These are phyloP conservation scores for Sinonovacula constricta DNA, from an alignment of 1,140 invertebrate species.

Conservation along the genomic window DNA sequence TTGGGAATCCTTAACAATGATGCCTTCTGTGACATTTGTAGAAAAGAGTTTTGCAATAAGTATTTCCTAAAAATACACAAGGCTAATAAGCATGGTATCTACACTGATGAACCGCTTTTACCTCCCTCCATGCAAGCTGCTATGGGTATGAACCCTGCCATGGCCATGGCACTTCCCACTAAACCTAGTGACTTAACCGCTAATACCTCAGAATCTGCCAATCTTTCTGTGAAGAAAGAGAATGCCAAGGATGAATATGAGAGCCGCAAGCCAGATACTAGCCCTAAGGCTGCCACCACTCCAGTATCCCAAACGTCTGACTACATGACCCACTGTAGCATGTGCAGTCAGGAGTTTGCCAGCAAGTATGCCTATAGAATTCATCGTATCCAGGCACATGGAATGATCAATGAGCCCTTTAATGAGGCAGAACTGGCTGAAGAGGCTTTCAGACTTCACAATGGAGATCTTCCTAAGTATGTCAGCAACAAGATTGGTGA, in stretches of 20 bases:
- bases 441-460: constrained; percentile 44
- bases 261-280: constrained; percentile 54
- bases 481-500: constrained; percentile 51
- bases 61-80: constrained; percentile 82
- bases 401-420: constrained; percentile 66
- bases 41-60: constrained; percentile 95
- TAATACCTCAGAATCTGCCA: constrained; percentile 52
- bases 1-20: constrained; percentile 69
- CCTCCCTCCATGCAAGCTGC: constrained; percentile 48
- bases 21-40: constrained; percentile 93
- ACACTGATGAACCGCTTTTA: constrained; percentile 61
- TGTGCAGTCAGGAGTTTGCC: constrained; percentile 75
- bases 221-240: constrained; percentile 46
- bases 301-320: constrained; percentile 54
- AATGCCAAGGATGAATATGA: constrained; percentile 44
- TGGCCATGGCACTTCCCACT: constrained; percentile 48
- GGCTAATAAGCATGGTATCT: constrained; percentile 82
- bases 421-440: constrained; percentile 52
- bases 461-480: constrained; percentile 45
- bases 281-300: constrained; percentile 62
- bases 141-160: too few species aligned
- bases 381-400: constrained; percentile 75
- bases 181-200: constrained; percentile 52
- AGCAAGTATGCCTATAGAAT: constrained; percentile 74
- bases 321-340: constrained; percentile 68